phyloP scores from a whole-genome alignment of 30 jellyfish, hydroid and myxozoan species.

The Turritopsis rubra region DNA sequence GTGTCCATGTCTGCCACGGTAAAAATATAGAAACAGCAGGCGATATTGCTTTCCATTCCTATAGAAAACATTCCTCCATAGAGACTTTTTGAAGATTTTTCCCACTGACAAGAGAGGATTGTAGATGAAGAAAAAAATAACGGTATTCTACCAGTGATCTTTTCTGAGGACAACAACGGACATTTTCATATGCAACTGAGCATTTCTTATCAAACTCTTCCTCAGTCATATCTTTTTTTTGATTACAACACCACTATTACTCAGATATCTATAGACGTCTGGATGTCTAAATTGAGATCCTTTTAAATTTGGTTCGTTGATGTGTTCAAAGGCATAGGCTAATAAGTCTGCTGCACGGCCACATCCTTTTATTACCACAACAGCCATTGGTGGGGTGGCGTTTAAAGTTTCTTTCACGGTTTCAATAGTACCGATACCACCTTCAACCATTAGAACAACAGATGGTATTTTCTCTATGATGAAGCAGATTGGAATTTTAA shows the following conservation, averaged over 20 bases:
- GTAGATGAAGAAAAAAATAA: too few species aligned
- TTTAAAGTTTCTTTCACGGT: slow-evolving; percentile 74
- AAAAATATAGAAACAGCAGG: too few species aligned
- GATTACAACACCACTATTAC: not conserved
- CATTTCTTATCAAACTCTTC: not conserved
- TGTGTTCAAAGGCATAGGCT: slow-evolving; percentile 5
- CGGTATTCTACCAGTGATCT: not conserved
- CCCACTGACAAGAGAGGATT: too few species aligned
- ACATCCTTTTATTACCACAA: slow-evolving; percentile 84
- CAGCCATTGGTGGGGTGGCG: slow-evolving; percentile 81
- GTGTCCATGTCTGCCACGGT: too few species aligned
- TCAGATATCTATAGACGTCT: not conserved
- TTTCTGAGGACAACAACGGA: not conserved
- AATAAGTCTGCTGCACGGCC: slow-evolving; percentile 97
- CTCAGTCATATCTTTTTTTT: not conserved
- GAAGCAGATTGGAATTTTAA: too few species aligned
- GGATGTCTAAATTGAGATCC: not conserved
- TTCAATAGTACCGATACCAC: slow-evolving; percentile 79
- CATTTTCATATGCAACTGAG: not conserved
- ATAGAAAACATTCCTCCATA: too few species aligned
- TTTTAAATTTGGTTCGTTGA: not conserved
- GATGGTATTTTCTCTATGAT: slow-evolving; percentile 46
- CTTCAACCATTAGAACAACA: slow-evolving; percentile 73
- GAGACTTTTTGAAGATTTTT: too few species aligned
- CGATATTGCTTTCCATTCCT: too few species aligned